phyloP scores from a whole-genome alignment of 2,113 vertebrate genomes.

The Chionodraco myersi region DNA sequence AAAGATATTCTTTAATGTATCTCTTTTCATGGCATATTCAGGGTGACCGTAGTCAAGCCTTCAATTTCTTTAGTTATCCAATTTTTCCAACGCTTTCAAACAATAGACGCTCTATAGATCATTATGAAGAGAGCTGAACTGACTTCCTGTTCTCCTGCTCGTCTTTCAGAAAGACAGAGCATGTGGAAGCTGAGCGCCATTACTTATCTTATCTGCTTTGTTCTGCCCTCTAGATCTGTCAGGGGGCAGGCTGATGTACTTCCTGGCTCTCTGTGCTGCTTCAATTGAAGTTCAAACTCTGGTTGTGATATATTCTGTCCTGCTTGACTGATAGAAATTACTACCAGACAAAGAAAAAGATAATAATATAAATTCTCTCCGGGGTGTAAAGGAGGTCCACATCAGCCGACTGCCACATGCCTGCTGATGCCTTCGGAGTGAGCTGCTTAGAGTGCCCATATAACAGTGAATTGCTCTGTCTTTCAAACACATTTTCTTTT shows the following conservation, averaged over 20 bases:
- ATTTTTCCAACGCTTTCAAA: not conserved
- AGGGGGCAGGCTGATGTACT: not conserved
- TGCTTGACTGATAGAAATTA: conserved; percentile 11
- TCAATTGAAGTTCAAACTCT: conserved; percentile 16
- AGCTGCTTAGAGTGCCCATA: conserved; percentile 4
- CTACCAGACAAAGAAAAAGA: conserved; percentile 6
- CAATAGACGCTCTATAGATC: not conserved
- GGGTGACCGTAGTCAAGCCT: not conserved
- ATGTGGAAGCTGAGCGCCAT: conserved; percentile 1
- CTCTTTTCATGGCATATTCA: not conserved
- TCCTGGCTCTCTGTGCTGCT: conserved; percentile 5
- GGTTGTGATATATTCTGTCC: conserved; percentile 12
- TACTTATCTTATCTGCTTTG: conserved; percentile 26
- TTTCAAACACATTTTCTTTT: not conserved
- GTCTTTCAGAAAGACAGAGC: not conserved
- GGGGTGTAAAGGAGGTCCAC: not conserved
- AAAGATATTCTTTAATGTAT: too few species aligned
- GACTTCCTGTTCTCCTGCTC: not conserved
- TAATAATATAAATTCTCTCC: conserved; percentile 9
- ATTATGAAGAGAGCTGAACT: not conserved
- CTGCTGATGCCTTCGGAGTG: not conserved
- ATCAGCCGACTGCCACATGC: conserved; percentile 28
- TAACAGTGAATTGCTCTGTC: not conserved
- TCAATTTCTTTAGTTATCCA: not conserved
- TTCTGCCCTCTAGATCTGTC: conserved; percentile 26